These are phyloP conservation scores for Lucilia sericata DNA, from an alignment of 1,140 invertebrate genomes.

Conservation along the genomic window DNA sequence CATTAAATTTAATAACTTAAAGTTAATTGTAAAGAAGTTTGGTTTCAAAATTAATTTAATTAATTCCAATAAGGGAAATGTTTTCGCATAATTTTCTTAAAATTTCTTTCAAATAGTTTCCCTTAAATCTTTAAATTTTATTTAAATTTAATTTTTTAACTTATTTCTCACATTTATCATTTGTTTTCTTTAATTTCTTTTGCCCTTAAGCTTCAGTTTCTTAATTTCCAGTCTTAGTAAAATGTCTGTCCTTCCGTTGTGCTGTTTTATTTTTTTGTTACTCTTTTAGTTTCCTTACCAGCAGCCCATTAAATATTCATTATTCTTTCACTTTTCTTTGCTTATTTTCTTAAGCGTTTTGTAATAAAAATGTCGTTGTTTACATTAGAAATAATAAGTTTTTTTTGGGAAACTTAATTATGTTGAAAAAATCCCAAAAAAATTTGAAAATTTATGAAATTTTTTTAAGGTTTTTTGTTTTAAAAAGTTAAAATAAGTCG, in stretches of 20 bases:
- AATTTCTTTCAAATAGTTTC: too few relatives aligned
- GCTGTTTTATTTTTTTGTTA: not conserved
- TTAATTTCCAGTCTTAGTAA: too few relatives aligned
- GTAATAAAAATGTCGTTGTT: constrained; percentile 40
- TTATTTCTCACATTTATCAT: too few relatives aligned
- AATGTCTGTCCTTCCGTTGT: not conserved
- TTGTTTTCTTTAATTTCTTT: too few relatives aligned
- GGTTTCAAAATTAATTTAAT: too few relatives aligned
- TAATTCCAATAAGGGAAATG: too few relatives aligned
- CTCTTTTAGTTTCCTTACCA: not conserved
- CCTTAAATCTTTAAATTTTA: too few relatives aligned
- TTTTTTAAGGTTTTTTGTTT: not conserved
- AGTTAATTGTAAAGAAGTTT: too few relatives aligned
- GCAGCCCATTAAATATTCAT: constrained; percentile 36
- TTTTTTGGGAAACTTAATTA: constrained; percentile 28
- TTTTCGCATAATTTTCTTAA: too few relatives aligned
- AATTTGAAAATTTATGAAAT: not conserved
- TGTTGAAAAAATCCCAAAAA: not conserved
- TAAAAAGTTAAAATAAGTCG: not conserved
- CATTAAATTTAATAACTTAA: too few relatives aligned
- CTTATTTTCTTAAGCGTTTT: not conserved
- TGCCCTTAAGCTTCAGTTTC: too few relatives aligned
- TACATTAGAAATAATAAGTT: constrained; percentile 41
- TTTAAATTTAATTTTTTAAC: too few relatives aligned
- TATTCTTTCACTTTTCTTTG: not conserved